phyloP scores from a whole-genome alignment of 2,113 vertebrate species.

The Callithrix jacchus region DNA sequence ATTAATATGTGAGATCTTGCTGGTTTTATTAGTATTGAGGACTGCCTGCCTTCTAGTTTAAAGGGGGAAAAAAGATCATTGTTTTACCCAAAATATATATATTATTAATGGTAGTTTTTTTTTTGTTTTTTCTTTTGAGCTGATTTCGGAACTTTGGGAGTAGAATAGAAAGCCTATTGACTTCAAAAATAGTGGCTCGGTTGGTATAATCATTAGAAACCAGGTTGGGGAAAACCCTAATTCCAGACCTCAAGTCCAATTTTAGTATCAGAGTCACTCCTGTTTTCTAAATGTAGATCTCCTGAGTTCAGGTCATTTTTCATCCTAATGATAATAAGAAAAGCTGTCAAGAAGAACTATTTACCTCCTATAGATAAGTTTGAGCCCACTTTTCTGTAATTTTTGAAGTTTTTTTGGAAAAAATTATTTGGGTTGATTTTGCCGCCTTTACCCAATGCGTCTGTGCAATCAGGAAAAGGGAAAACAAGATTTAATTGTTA shows the following conservation, averaged over 20 bases:
- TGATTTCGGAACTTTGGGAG: background rate
- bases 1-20: background rate
- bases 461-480: background rate
- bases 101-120: background rate
- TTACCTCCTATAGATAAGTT: background rate
- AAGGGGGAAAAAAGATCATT: background rate
- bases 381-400: background rate
- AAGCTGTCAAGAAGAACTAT: background rate
- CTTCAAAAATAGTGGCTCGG: background rate
- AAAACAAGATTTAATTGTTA: conserved; percentile 13
- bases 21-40: background rate
- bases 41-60: background rate
- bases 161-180: background rate
- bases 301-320: background rate
- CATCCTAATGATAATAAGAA: background rate
- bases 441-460: background rate
- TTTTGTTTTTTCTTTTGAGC: background rate
- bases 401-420: conserved; percentile 21
- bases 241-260: background rate
- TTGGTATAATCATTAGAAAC: background rate
- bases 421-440: background rate
- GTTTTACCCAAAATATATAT: background rate
- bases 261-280: background rate
- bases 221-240: background rate
- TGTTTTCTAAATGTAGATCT: background rate